These are phyloP conservation scores for Watsonalla cultraria DNA, from an alignment of 2,888 invertebrate species.

Conservation along the genomic window DNA sequence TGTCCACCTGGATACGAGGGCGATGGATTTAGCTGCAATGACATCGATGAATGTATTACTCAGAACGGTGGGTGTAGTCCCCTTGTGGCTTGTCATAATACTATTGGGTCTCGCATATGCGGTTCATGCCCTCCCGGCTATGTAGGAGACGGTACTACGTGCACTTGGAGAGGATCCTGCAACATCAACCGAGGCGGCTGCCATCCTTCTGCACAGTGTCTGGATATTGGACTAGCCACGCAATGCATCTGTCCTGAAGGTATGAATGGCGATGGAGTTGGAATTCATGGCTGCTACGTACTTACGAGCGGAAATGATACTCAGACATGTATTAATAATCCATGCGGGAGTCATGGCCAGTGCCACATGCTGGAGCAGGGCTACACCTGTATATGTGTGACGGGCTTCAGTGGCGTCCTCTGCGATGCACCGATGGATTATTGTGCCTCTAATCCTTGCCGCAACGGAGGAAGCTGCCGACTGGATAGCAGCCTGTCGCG, in stretches of 20 bases:
- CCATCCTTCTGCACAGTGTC: slow-evolving; percentile 88
- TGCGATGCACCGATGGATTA: slow-evolving; percentile 80
- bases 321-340: slow-evolving; percentile 66
- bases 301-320: slow-evolving; percentile 40
- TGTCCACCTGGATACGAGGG: slow-evolving; percentile 93
- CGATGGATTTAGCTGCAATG: slow-evolving; percentile 90
- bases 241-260: slow-evolving; percentile 89
- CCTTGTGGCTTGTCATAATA: slow-evolving; percentile 91
- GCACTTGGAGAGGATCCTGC: slow-evolving; percentile 84
- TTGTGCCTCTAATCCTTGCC: slow-evolving; percentile 87
- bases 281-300: slow-evolving; percentile 85
- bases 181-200: slow-evolving; percentile 91
- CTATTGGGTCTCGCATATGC: slow-evolving; percentile 90
- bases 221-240: slow-evolving; percentile 80
- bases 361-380: slow-evolving; percentile 70
- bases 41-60: slow-evolving; percentile 91
- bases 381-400: slow-evolving; percentile 79
- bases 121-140: slow-evolving; percentile 93
- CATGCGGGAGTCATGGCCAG: slow-evolving; percentile 79
- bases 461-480: slow-evolving; percentile 88
- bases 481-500: slow-evolving; percentile 31
- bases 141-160: slow-evolving; percentile 88
- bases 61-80: slow-evolving; percentile 97
- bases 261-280: slow-evolving; percentile 88
- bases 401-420: slow-evolving; percentile 79